These are phyloP conservation scores for Etheostoma cragini DNA, from an alignment of 2,113 vertebrate genomes.

Conservation along the genomic window DNA sequence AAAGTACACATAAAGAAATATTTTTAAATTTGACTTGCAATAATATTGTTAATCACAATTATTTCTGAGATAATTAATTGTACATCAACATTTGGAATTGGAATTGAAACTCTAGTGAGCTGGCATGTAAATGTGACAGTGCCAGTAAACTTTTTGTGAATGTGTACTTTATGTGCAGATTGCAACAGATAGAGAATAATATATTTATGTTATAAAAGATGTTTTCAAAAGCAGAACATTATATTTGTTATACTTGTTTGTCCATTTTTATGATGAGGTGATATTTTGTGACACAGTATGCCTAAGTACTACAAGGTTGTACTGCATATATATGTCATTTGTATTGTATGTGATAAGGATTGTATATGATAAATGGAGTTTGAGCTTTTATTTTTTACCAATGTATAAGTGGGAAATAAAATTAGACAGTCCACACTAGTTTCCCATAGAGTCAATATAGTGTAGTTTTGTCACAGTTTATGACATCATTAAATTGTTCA, in stretches of 20 bases:
- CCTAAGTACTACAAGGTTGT: background rate
- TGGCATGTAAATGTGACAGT: background rate
- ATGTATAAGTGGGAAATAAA: slow-evolving; percentile 11
- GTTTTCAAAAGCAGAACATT: background rate
- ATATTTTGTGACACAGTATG: background rate
- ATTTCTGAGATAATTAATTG: no score
- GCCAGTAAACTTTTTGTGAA: background rate
- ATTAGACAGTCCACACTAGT: slow-evolving; percentile 5
- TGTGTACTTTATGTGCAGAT: no score
- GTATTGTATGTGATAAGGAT: background rate
- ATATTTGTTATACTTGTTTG: background rate
- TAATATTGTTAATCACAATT: no score
- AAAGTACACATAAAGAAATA: no score
- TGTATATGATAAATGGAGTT: background rate
- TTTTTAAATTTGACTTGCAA: no score
- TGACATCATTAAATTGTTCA: slow-evolving; percentile 42
- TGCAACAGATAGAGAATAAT: background rate
- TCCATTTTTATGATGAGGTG: background rate
- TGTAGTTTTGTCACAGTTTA: slow-evolving; percentile 41
- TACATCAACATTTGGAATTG: no score
- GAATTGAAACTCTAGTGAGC: no score
- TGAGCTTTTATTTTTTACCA: background rate
- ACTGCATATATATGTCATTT: background rate
- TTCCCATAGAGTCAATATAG: slow-evolving; percentile 7
- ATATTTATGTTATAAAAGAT: background rate